These are phyloP conservation scores for Shargacucullia verbasci DNA, from an alignment of 2,888 invertebrate genomes.

Conservation along the genomic window DNA sequence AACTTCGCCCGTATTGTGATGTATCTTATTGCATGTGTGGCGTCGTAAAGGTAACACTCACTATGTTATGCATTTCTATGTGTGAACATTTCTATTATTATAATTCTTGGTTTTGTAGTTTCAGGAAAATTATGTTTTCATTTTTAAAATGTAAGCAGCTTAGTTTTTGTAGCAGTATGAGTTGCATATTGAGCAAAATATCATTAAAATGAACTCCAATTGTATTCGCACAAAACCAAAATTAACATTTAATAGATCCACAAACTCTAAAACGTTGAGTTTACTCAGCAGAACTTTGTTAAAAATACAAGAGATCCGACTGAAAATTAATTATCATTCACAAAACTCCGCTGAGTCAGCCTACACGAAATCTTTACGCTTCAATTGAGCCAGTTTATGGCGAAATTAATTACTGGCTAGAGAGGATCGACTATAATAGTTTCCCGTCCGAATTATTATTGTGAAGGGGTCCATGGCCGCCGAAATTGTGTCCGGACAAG, in stretches of 20 bases:
- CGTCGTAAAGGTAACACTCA: constrained; percentile 65
- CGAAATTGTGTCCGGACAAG: constrained; percentile 89
- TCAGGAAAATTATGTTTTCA: not conserved
- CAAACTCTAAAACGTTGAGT: constrained; percentile 55
- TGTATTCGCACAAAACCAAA: constrained; percentile 17
- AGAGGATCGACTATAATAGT: constrained; percentile 88
- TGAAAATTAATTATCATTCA: constrained; percentile 82
- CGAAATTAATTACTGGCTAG: constrained; percentile 88
- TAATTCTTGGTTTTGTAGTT: not conserved
- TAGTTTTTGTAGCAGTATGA: too few relatives aligned
- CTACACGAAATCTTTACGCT: constrained; percentile 87
- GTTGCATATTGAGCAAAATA: not conserved
- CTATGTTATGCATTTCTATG: constrained; percentile 54
- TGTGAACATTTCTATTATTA: constrained; percentile 25
- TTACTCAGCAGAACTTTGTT: constrained; percentile 66
- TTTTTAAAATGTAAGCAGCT: too few relatives aligned
- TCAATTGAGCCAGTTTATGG: constrained; percentile 88
- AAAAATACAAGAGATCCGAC: constrained; percentile 74
- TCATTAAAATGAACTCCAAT: not conserved
- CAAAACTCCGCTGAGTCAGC: constrained; percentile 79
- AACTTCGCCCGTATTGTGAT: constrained; percentile 78
- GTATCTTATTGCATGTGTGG: constrained; percentile 82
- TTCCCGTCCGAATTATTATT: constrained; percentile 87
- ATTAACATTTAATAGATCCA: constrained; percentile 28
- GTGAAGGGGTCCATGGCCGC: constrained; percentile 75